Evolutionary conservation across 2,888 invertebrate species (phyloP), one percentile per base, ranked within the genome.

Genomic region (Rosalia funebris): DNA sequence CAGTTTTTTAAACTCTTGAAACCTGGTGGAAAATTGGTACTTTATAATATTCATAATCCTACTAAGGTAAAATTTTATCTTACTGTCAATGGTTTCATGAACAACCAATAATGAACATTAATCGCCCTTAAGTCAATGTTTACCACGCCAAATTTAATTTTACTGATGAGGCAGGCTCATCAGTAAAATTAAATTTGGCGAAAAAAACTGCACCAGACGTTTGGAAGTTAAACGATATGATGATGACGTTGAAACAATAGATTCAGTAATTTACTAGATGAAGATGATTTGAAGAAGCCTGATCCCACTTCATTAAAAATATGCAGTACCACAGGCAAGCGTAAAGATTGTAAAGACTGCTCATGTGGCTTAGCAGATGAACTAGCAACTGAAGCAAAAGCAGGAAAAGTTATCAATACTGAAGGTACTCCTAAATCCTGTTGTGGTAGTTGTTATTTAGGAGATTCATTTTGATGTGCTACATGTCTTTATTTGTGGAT

Each of bases 401-500:
- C 83, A 57, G 83, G 84, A 2, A 76, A 77, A 57, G 55, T 69
- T n/a, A 72, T 79, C 20, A 72, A 83, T 66, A 74, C 77, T 9
- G 60, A 70, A 76, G 71, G 83, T 60, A 84, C 87, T 34, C 88
- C 89, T 1, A 92, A 91, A 79, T 98, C 98, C 0, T 93, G 98
- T 0, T 99, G 99, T 84, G 99, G 99, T 78, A 99, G 88, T 84
- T 99, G 99, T 81, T 97, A 98, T 80, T 86, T 99, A 44, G 99
- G 99, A 10, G 99, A 99, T 84, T 99, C 99, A 0, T 99, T 99
- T 83, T 91, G 99, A 20, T 99, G 99, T 81, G 92, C 97, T 0
- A 88, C 91, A 36, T 99, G 99, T 77, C 99, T 99, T 0, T 98
- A 99, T 82, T 83, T 96, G 57, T 99, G 99, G 55, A 95, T 97